Percentiles rank a stretch among this genome's conserved stretches.
phyloP scores from a whole-genome alignment of 2,113 vertebrate species.

The Perca schrenkii region DNA sequence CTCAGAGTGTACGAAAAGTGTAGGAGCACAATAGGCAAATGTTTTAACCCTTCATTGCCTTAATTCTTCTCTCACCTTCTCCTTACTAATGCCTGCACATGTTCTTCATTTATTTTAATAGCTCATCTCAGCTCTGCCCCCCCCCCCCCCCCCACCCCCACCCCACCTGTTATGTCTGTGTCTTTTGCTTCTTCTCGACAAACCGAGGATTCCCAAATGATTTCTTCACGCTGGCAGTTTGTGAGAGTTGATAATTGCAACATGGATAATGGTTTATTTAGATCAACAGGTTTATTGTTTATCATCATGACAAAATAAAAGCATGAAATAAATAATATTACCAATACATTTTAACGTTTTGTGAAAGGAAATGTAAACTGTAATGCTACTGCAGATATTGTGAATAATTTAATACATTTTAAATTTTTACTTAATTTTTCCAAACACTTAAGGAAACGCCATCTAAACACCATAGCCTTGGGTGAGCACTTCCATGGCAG shows the following conservation, averaged over 20 bases:
- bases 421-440: no score
- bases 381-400: background rate
- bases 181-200: conserved; percentile 27
- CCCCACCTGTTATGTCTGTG: conserved; percentile 38
- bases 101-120: conserved; percentile 57
- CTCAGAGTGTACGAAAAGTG: conserved; percentile 77
- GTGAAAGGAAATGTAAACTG: background rate
- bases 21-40: conserved; percentile 83
- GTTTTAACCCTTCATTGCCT: conserved; percentile 80
- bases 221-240: background rate
- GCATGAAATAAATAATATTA: background rate
- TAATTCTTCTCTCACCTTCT: conserved; percentile 43
- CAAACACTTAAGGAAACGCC: background rate
- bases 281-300: background rate
- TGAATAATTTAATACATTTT: background rate
- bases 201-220: background rate
- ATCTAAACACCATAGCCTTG: background rate
- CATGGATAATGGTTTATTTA: conserved; percentile 4
- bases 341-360: background rate
- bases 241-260: background rate
- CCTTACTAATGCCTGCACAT: conserved; percentile 42
- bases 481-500: background rate
- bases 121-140: conserved; percentile 33
- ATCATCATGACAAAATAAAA: conserved; percentile 11
- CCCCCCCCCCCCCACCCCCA: background rate